These are phyloP conservation scores for Atlantisia rogersi DNA, from an alignment of 2,113 vertebrate species.

Conservation along the genomic window DNA sequence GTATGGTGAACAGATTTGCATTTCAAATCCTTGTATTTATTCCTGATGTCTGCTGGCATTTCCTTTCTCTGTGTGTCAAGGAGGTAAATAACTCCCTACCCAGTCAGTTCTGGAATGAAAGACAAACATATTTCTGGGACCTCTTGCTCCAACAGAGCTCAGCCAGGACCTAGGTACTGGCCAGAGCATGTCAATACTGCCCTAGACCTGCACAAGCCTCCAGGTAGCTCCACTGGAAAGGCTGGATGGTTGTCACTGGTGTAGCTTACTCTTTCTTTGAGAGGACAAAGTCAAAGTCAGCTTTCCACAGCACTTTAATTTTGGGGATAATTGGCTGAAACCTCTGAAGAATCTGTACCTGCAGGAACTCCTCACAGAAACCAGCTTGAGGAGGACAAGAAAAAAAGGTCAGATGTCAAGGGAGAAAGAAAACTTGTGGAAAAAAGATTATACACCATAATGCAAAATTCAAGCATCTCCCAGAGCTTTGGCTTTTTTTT, in stretches of 20 bases:
- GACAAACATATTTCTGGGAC: accelerated
- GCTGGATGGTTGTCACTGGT: not conserved
- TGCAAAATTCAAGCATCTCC: not conserved
- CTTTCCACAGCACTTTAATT: not conserved
- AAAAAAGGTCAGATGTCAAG: not conserved
- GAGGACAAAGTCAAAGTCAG: not conserved
- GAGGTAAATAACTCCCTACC: not conserved
- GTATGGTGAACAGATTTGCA: not conserved
- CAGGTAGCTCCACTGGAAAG: no score
- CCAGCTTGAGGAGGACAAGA: not conserved
- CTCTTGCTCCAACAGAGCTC: not conserved
- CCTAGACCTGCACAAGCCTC: not conserved
- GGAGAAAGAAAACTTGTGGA: not conserved
- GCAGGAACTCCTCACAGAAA: not conserved
- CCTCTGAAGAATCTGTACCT: not conserved
- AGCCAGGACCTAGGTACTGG: not conserved
- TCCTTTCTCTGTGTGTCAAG: not conserved
- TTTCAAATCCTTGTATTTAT: not conserved
- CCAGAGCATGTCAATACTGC: not conserved
- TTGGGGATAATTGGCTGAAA: not conserved
- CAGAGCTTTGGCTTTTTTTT: not conserved
- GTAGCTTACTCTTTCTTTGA: not conserved
- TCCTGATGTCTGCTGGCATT: not conserved
- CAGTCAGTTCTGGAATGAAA: not conserved
- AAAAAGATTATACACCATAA: not conserved